phyloP scores from a whole-genome alignment of 2,888 invertebrate genomes.

The Nezara viridula region DNA sequence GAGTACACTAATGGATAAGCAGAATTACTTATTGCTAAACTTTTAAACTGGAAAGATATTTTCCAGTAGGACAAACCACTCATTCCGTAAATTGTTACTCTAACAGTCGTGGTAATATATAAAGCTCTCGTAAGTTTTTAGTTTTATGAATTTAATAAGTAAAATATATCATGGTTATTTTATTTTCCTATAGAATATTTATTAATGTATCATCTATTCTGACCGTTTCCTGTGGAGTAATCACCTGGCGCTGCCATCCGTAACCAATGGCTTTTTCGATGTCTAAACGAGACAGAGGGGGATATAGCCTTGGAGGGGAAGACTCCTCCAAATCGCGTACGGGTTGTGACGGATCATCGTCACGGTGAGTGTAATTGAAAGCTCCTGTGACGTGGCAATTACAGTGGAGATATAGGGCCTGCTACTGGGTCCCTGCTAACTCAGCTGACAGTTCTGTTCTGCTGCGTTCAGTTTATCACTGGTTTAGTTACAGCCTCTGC shows the following conservation, averaged over 20 bases:
- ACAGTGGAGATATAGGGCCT: neutral
- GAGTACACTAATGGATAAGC: too few relatives aligned
- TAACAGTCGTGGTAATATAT: too few relatives aligned
- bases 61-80: too few relatives aligned
- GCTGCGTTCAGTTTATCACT: neutral
- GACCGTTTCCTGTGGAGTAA: neutral
- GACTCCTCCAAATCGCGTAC: neutral
- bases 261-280: neutral
- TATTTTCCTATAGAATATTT: too few relatives aligned
- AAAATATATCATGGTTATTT: too few relatives aligned
- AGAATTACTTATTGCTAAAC: too few relatives aligned
- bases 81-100: too few relatives aligned
- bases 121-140: too few relatives aligned
- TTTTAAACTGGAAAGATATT: too few relatives aligned
- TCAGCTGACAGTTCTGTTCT: conserved; percentile 27
- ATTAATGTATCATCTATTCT: neutral
- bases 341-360: conserved; percentile 35
- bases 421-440: neutral
- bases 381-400: conserved; percentile 45
- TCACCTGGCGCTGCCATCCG: neutral
- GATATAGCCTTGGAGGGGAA: neutral
- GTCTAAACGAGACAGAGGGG: conserved; percentile 20
- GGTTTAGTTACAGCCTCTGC: neutral
- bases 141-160: too few relatives aligned
- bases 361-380: conserved; percentile 39